Evolutionary conservation across 1,140 invertebrate genomes (phyloP).

Genomic region (Drosophila ogumai): DNA sequence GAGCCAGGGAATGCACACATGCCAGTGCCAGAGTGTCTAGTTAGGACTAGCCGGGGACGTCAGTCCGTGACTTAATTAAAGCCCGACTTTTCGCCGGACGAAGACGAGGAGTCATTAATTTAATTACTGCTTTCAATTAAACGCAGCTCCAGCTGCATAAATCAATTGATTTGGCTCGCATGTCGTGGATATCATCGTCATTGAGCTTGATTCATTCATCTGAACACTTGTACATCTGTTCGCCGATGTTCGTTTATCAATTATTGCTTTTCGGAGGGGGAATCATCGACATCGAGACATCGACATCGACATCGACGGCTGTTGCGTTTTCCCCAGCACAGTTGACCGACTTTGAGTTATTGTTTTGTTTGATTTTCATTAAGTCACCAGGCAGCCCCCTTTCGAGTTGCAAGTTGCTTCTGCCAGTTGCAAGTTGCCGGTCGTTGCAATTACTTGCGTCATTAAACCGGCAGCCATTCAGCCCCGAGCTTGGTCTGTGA

Average conservation of each 20-base stretch:
- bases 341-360: slow-evolving; percentile 80
- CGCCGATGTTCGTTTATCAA: slow-evolving; percentile 80
- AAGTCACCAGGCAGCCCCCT: slow-evolving; percentile 40
- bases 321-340: slow-evolving; percentile 66
- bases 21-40: slow-evolving; percentile 45
- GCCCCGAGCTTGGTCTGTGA: slow-evolving; percentile 25
- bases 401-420: slow-evolving; percentile 32
- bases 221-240: slow-evolving; percentile 81
- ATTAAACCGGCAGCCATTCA: slow-evolving; percentile 69
- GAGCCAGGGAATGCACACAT: slow-evolving; percentile 33
- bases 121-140: slow-evolving; percentile 77
- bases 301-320: slow-evolving; percentile 15
- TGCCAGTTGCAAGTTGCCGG: slow-evolving; percentile 31
- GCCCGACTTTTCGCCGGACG: slow-evolving; percentile 21
- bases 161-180: slow-evolving; percentile 77
- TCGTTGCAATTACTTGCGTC: slow-evolving; percentile 79
- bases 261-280: slow-evolving; percentile 63
- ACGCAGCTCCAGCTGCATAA: slow-evolving; percentile 64
- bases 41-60: slow-evolving; percentile 32
- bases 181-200: slow-evolving; percentile 44
- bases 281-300: slow-evolving; percentile 20
- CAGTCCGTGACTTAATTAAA: slow-evolving; percentile 72
- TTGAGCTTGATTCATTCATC: slow-evolving; percentile 65
- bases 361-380: slow-evolving; percentile 81
- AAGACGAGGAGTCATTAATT: slow-evolving; percentile 57